A percentile compares a stretch with the other conserved stretches of the same genome.
Evolutionary conservation across 2,113 vertebrate species (phyloP).

Genomic region (Seriola aureovittata): DNA sequence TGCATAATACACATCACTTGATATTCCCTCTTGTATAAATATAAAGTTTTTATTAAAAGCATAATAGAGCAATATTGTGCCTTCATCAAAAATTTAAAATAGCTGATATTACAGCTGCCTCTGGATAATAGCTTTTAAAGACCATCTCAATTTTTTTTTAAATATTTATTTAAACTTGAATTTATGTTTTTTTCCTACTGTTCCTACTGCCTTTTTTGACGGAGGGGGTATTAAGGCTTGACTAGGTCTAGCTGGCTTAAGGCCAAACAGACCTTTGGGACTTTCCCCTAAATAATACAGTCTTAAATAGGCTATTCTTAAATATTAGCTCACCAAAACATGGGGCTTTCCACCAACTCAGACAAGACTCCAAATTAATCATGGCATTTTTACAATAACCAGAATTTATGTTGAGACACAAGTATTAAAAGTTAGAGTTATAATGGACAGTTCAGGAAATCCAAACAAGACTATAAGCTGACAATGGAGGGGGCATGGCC

Average conservation of each 20-base stretch:
- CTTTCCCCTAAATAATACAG: conserved; percentile 27
- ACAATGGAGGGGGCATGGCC: too few relatives aligned
- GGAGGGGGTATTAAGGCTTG: neutral
- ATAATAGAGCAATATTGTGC: too few relatives aligned
- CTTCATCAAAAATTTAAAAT: too few relatives aligned
- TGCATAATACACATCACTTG: too few relatives aligned
- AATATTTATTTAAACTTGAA: neutral
- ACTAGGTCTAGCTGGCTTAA: conserved; percentile 3
- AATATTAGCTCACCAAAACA: neutral
- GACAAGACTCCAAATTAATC: conserved; percentile 4
- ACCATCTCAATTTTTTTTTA: neutral
- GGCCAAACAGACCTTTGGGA: conserved; percentile 25
- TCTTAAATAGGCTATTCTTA: conserved; percentile 27
- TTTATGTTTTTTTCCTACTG: neutral
- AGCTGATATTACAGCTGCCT: neutral
- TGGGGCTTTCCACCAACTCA: conserved; percentile 32
- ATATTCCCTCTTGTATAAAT: too few relatives aligned
- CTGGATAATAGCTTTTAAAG: neutral
- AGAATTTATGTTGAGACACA: neutral
- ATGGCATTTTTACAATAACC: conserved; percentile 6
- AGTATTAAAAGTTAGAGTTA: neutral
- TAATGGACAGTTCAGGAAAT: too few relatives aligned
- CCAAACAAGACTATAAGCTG: too few relatives aligned
- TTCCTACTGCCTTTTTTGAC: neutral
- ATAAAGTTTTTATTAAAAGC: too few relatives aligned